A percentile compares a stretch with the other conserved stretches of the same genome.
Conservation (phyloP, 2,888 invertebrate genomes). For the Hirtodrosophila alboralis region DNA sequence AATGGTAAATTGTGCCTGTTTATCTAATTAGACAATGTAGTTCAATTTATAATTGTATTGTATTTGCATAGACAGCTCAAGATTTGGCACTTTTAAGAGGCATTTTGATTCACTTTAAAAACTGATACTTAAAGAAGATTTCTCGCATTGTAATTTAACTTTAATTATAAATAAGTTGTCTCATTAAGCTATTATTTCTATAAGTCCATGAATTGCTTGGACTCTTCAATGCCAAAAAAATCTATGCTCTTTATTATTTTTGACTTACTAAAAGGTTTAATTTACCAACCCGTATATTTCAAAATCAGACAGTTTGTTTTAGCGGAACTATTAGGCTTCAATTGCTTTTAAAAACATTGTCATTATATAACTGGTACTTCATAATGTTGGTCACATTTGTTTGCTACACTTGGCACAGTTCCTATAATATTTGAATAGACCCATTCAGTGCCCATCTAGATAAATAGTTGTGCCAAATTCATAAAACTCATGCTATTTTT, state of each 20-base stretch:
- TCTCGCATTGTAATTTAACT: too few relatives aligned
- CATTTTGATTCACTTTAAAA: too few relatives aligned
- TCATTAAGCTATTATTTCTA: too few relatives aligned
- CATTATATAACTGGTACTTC: background rate
- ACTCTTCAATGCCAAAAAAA: too few relatives aligned
- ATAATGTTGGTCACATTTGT: background rate
- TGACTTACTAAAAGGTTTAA: too few relatives aligned
- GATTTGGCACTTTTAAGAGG: background rate
- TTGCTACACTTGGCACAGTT: slow-evolving; percentile 13
- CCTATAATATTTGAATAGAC: slow-evolving; percentile 10
- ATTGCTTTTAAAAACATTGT: background rate
- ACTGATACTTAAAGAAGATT: too few relatives aligned
- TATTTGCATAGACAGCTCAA: background rate
- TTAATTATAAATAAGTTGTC: too few relatives aligned
- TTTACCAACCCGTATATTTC: too few relatives aligned
- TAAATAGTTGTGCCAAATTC: slow-evolving; percentile 40
- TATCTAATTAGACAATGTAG: slow-evolving; percentile 37
- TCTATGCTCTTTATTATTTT: too few relatives aligned
- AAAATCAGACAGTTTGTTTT: background rate
- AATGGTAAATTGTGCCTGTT: slow-evolving; percentile 12
- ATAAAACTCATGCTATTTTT: slow-evolving; percentile 16
- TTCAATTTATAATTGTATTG: slow-evolving; percentile 8
- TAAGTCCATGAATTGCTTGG: too few relatives aligned
- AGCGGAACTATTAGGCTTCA: too few relatives aligned
- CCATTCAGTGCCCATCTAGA: slow-evolving; percentile 16